Evolutionary conservation across 2,888 invertebrate genomes (phyloP).

Genomic region (Drosophila differens): DNA sequence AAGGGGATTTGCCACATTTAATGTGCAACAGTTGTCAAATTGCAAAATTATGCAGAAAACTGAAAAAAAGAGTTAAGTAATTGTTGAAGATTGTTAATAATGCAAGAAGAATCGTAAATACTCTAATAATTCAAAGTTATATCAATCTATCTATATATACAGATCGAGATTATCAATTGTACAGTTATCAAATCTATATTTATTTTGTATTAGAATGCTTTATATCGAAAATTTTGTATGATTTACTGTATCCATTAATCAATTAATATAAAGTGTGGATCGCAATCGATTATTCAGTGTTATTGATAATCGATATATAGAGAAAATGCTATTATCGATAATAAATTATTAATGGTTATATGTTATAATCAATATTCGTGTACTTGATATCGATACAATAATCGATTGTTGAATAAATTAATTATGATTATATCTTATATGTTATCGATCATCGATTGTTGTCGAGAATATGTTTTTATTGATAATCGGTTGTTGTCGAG

Average conservation of each 20-base stretch:
- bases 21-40: conserved; percentile 70
- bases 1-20: conserved; percentile 50
- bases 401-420: not conserved
- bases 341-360: not conserved
- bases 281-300: not conserved
- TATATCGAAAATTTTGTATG: rapidly evolving
- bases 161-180: not conserved
- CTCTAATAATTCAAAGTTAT: not conserved
- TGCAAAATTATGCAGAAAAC: conserved; percentile 64
- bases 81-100: not conserved
- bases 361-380: not conserved
- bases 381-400: not conserved
- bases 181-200: not conserved
- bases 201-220: not conserved
- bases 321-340: rapidly evolving
- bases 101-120: conserved; percentile 1
- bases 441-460: not conserved
- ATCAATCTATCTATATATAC: not conserved
- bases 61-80: conserved; percentile 31
- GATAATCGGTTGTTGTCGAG: not conserved
- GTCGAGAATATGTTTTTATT: not conserved
- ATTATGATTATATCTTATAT: rapidly evolving
- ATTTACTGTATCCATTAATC: not conserved
- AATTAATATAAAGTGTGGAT: not conserved
- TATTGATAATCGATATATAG: not conserved